These are phyloP conservation scores for Apotomis turbidana DNA, from an alignment of 2,888 invertebrate genomes.

Conservation along the genomic window DNA sequence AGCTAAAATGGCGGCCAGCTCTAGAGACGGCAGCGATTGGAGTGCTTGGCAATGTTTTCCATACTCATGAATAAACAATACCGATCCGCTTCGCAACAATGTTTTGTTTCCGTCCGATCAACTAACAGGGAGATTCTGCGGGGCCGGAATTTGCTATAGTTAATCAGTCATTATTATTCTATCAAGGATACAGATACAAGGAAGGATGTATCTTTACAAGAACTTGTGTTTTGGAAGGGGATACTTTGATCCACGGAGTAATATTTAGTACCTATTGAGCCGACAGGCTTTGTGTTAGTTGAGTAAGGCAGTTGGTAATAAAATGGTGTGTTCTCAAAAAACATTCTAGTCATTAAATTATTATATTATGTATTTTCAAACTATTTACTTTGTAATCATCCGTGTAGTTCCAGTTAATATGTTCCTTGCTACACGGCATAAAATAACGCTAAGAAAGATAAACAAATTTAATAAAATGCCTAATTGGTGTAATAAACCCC, in stretches of 20 bases:
- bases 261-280: too few species aligned
- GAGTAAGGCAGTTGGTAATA: too few species aligned
- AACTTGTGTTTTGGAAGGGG: too few species aligned
- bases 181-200: not conserved
- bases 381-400: too few species aligned
- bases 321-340: too few species aligned
- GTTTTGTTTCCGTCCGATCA: conserved; percentile 48
- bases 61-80: conserved; percentile 65
- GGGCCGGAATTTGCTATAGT: conserved; percentile 26
- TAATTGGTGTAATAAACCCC: conserved; percentile 22
- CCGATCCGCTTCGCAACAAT: conserved; percentile 47
- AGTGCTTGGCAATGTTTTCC: conserved; percentile 60
- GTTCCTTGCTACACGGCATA: not conserved
- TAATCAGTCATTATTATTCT: conserved; percentile 33
- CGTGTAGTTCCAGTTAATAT: too few species aligned
- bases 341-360: too few species aligned
- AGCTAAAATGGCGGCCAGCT: conserved; percentile 35
- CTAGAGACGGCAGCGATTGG: conserved; percentile 54
- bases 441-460: not conserved
- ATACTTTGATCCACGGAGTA: too few species aligned
- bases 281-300: too few species aligned
- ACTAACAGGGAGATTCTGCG: conserved; percentile 34
- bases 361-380: too few species aligned
- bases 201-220: too few species aligned
- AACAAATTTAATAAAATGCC: not conserved